Evolutionary conservation across 2,797 vertebrate genomes (phyloP).

Genomic region (Sternarchorhynchus goeldii): DNA sequence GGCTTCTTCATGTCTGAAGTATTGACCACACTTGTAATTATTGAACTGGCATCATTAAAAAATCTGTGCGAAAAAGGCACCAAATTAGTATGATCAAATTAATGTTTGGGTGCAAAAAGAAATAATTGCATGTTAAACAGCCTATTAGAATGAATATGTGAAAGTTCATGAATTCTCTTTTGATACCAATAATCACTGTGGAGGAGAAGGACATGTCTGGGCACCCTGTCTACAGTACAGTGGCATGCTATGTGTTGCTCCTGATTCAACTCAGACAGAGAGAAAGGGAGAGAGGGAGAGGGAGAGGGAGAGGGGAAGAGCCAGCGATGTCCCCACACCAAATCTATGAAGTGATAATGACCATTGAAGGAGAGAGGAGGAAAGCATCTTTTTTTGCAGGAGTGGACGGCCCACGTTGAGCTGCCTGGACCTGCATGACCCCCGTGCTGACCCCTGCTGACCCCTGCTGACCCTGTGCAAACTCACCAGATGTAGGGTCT

Average conservation of each 20-base stretch:
- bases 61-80: too few relatives aligned
- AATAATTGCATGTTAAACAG: not conserved
- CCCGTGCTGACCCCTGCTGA: not conserved
- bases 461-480: not conserved
- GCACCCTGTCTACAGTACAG: not conserved
- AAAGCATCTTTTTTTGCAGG: constrained; percentile 10
- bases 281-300: not conserved
- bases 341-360: constrained; percentile 7
- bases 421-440: not conserved
- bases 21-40: not conserved
- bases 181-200: not conserved
- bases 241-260: not conserved
- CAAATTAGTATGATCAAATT: not conserved
- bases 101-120: not conserved
- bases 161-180: too few relatives aligned
- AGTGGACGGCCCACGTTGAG: not conserved
- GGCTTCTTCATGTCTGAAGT: not conserved
- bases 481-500: too few relatives aligned
- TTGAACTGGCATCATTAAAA: not conserved
- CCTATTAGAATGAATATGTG: too few relatives aligned
- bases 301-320: not conserved
- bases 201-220: not conserved
- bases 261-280: not conserved
- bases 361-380: not conserved
- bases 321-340: not conserved